A percentile compares a stretch with the other conserved stretches of the same genome.
Evolutionary conservation across 1,140 invertebrate species (phyloP).

Genomic region (Cherax destructor): DNA sequence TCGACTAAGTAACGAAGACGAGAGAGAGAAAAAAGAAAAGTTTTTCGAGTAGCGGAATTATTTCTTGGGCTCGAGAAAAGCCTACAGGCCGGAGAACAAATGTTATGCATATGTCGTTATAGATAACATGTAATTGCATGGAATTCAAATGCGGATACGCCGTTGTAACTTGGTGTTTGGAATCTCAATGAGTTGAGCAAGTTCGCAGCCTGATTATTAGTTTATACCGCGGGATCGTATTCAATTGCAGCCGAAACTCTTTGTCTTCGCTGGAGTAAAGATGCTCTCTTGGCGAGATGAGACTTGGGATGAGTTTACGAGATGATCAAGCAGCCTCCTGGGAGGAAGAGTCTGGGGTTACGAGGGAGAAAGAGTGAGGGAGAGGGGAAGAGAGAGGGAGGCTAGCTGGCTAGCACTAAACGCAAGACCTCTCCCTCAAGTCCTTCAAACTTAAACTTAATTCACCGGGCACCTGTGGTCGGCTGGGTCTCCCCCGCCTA

Average conservation of each 20-base stretch:
- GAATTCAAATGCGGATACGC: conserved; percentile 67
- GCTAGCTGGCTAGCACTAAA: background rate
- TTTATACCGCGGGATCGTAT: conserved; percentile 63
- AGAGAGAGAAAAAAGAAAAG: background rate
- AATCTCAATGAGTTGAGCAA: conserved; percentile 68
- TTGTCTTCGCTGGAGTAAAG: conserved; percentile 37
- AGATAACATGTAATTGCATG: conserved; percentile 65
- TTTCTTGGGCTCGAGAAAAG: background rate
- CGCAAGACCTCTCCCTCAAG: conserved; percentile 47
- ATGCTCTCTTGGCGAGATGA: conserved; percentile 28
- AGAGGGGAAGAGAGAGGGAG: conserved; percentile 23
- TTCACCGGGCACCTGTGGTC: conserved; percentile 64
- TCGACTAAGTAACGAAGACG: background rate
- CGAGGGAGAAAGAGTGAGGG: conserved; percentile 9
- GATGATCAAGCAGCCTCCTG: conserved; percentile 27
- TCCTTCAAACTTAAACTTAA: conserved; percentile 69
- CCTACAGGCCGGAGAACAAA: conserved; percentile 4
- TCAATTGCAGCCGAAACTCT: conserved; percentile 58
- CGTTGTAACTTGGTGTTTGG: conserved; percentile 67
- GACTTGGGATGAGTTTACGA: conserved; percentile 57
- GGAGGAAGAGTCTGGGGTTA: background rate
- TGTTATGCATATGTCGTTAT: conserved; percentile 60
- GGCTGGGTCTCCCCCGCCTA: conserved; percentile 2
- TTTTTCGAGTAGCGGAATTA: background rate
- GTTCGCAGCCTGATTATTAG: conserved; percentile 70